Conservation (phyloP, 2,888 invertebrate species). For the Nebria salina region DNA sequence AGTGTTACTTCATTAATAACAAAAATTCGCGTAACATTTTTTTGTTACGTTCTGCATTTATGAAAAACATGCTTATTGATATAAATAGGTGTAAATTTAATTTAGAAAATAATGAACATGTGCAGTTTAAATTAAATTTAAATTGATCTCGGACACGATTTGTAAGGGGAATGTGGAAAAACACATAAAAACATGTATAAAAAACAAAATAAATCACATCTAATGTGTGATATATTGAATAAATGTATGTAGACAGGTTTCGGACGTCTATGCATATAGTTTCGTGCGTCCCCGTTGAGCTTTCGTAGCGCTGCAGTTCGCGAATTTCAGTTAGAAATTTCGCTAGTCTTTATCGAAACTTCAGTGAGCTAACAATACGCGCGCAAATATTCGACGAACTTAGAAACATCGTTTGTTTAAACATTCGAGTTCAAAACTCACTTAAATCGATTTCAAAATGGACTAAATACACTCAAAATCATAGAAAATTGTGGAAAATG, state of each 20-base stretch:
- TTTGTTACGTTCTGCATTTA: too few species aligned
- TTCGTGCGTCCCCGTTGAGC: background rate
- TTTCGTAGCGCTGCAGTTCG: background rate
- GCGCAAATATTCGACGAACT: background rate
- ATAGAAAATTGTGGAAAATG: background rate
- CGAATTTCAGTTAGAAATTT: background rate
- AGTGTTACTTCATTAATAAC: too few species aligned
- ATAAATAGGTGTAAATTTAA: too few species aligned
- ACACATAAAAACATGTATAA: background rate
- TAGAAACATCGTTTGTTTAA: background rate
- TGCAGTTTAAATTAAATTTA: background rate
- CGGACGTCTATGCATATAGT: background rate
- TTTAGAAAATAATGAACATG: background rate
- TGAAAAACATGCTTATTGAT: too few species aligned
- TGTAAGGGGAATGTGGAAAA: background rate
- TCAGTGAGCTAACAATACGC: background rate
- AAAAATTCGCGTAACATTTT: too few species aligned
- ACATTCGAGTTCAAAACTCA: background rate
- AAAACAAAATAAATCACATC: background rate
- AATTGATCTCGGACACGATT: background rate
- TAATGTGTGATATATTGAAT: background rate
- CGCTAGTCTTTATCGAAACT: background rate
- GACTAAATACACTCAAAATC: background rate
- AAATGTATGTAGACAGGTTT: background rate
- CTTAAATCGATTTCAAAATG: background rate